These are phyloP conservation scores for Euglossa dilemma DNA, from an alignment of 1,140 invertebrate genomes.

Conservation along the genomic window DNA sequence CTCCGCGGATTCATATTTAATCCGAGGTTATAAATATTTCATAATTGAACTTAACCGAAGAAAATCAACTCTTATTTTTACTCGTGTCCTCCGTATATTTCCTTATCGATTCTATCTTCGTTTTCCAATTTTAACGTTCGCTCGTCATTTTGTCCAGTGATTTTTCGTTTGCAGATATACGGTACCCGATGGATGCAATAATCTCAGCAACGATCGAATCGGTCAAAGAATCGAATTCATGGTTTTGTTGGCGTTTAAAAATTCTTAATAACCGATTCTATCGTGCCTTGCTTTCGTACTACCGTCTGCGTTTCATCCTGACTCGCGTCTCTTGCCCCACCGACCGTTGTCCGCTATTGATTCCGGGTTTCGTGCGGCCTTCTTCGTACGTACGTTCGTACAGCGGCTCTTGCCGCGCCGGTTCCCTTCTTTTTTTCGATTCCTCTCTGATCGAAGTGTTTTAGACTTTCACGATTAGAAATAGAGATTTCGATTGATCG, in stretches of 20 bases:
- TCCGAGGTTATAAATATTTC: not conserved
- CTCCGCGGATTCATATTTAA: not conserved
- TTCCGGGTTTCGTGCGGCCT: slow-evolving; percentile 73
- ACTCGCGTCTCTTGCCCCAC: slow-evolving; percentile 62
- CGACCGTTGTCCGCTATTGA: slow-evolving; percentile 75
- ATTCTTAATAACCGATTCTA: slow-evolving; percentile 48
- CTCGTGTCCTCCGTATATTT: not conserved
- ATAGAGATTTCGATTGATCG: not conserved
- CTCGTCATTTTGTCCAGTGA: not conserved
- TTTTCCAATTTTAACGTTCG: not conserved
- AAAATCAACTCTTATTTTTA: not conserved
- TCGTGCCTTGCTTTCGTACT: slow-evolving; percentile 48
- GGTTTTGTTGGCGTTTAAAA: slow-evolving; percentile 7
- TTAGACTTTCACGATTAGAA: slow-evolving; percentile 1
- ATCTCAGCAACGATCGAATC: too few species aligned
- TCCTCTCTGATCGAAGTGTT: slow-evolving; percentile 3
- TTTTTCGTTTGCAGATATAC: not conserved
- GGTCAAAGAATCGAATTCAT: too few species aligned
- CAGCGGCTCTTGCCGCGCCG: slow-evolving; percentile 56
- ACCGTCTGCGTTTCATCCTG: slow-evolving; percentile 56
- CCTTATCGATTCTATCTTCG: not conserved
- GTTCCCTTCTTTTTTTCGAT: slow-evolving; percentile 50
- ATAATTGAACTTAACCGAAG: not conserved
- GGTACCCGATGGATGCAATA: not conserved
- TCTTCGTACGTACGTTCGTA: slow-evolving; percentile 68